phyloP scores from a whole-genome alignment of 2,797 vertebrate genomes.

The Rhincodon typus region DNA sequence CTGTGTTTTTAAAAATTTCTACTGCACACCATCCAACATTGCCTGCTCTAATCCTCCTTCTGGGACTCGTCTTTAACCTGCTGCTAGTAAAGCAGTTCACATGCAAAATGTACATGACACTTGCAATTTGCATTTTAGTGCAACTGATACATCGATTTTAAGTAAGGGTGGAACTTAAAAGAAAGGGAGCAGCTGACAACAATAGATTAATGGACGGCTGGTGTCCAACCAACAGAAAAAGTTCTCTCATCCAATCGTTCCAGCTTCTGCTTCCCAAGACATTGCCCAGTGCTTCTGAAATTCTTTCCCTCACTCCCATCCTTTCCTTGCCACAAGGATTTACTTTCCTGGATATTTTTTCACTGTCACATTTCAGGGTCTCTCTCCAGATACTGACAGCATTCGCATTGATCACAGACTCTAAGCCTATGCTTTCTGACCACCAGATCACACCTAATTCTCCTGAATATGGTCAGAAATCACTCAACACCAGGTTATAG shows the following conservation, averaged over 20 bases:
- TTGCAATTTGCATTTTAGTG: neutral
- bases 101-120: neutral
- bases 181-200: neutral
- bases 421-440: neutral
- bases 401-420: neutral
- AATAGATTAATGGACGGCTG: neutral
- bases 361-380: neutral
- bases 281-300: neutral
- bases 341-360: neutral
- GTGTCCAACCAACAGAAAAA: neutral
- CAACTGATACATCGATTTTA: neutral
- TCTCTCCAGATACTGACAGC: neutral
- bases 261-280: too few species aligned
- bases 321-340: neutral
- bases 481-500: too few species aligned
- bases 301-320: neutral
- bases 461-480: too few species aligned
- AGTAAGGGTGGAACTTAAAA: neutral
- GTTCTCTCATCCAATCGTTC: neutral
- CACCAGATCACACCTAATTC: neutral
- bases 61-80: neutral
- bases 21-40: neutral
- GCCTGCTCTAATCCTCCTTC: too few species aligned
- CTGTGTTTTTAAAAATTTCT: too few species aligned
- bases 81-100: neutral